Base-by-base conservation (phyloP, 1,140 invertebrate species). In the Bombus fervidus region DNA sequence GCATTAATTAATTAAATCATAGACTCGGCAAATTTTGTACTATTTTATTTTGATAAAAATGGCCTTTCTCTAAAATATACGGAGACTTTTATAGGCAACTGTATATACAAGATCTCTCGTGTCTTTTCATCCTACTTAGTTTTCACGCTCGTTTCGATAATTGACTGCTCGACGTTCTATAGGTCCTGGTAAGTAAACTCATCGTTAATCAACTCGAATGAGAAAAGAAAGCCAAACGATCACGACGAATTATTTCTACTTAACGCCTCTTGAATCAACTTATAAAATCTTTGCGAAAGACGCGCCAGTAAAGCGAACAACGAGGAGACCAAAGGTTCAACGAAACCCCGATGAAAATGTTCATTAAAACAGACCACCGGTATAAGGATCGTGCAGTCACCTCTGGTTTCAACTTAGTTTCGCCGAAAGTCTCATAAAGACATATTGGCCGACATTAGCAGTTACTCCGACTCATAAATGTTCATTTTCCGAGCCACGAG, bases 391-490 rank as follows among this genome's bases (percentile, higher is more conserved):
- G 37, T 4, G 4, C 22, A 28, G 34, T 3, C 34, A 39, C 34
- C 34, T 22, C 25, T 10, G 41, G 47, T 34, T 53, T 34, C 12
- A 13, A 66, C 69, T 87, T 87, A 85, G 79, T 62, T 62, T 78
- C n/a, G 12, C 47, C 34, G 34, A 47, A 31, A n/a, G 22, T 62
- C 79, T 88, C 88, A 79, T 86, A 86, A 86, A 90, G 89, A 90
- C 81, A 73, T 80, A 87, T 90, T 57, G 86, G 76, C 15, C 71
- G 83, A 90, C 89, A 86, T 90, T 87, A 90, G 82, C 86, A 86
- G 82, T 90, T 90, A 75, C 78, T 37, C 57, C 47, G 75, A 80
- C 69, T 87, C 89, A 72, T 90, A 90, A 90, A 90, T 90, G 89
- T 90, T 90, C 89, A 90, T 90, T 90, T 87, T 57, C 81, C 74